Percentiles rank a stretch among this genome's conserved stretches.
Conservation (phyloP, 2,888 invertebrate genomes). For the Yponomeuta evonymella region DNA sequence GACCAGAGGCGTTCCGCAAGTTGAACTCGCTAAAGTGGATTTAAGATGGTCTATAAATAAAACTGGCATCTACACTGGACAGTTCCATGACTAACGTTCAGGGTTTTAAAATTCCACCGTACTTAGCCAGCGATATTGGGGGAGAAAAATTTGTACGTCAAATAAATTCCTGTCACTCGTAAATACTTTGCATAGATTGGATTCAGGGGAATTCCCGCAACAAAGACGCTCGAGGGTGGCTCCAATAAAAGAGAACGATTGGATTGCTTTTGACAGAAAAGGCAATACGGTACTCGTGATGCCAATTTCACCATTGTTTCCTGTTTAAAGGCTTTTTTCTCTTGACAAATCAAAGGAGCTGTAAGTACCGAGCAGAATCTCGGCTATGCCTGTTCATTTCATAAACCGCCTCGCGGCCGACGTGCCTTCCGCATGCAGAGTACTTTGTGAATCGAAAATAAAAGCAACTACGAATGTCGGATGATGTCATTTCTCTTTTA, state of each 20-base stretch:
- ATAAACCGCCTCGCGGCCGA: not conserved
- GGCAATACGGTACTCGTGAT: conserved; percentile 44
- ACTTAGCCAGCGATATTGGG: conserved; percentile 31
- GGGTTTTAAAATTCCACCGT: not conserved
- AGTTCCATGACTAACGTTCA: not conserved
- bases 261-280: conserved; percentile 60
- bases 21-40: not conserved
- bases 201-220: conserved; percentile 60
- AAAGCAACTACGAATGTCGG: conserved; percentile 3
- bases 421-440: conserved; percentile 1
- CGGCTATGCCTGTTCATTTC: conserved; percentile 5
- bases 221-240: conserved; percentile 61
- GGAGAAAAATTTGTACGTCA: conserved; percentile 57
- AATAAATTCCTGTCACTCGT: conserved; percentile 68
- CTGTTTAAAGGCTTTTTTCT: conserved; percentile 17
- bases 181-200: conserved; percentile 71
- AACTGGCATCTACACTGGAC: not conserved
- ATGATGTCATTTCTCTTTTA: conserved; percentile 8
- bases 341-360: conserved; percentile 4
- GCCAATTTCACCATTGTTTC: conserved; percentile 28
- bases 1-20: not conserved
- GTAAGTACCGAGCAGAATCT: not conserved
- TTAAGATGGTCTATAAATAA: not conserved
- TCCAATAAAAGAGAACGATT: conserved; percentile 65
- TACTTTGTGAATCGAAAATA: conserved; percentile 13